Percentiles rank a stretch among this genome's conserved stretches.
Evolutionary conservation across 2,113 vertebrate species (phyloP).

Genomic region (Lagopus muta): DNA sequence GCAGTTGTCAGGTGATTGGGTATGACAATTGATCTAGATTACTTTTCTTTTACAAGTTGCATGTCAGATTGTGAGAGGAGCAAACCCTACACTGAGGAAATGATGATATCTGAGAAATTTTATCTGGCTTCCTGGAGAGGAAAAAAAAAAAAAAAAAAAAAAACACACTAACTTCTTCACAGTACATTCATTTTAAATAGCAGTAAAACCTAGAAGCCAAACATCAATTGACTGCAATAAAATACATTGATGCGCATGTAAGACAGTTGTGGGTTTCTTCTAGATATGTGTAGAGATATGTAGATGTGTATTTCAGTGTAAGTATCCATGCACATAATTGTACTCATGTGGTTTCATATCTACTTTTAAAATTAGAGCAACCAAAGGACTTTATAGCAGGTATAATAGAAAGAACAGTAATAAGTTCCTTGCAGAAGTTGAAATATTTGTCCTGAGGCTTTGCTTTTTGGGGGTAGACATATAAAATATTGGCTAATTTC

Average conservation of each 20-base stretch:
- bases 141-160: too few species aligned
- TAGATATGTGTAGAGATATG: background rate
- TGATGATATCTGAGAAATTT: too few species aligned
- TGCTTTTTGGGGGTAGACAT: background rate
- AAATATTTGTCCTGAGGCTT: background rate
- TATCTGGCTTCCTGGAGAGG: background rate
- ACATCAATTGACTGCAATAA: background rate
- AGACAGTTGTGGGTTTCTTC: background rate
- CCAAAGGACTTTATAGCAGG: background rate
- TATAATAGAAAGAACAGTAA: background rate
- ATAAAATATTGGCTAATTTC: background rate
- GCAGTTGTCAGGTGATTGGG: background rate
- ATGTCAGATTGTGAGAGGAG: background rate
- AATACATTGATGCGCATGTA: background rate
- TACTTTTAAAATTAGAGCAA: background rate
- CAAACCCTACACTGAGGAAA: background rate
- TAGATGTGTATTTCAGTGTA: background rate
- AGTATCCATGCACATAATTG: background rate
- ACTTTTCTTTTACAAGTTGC: background rate
- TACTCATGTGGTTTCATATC: fast-evolving
- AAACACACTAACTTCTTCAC: background rate
- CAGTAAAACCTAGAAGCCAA: background rate
- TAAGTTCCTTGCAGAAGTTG: background rate
- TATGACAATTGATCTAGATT: background rate
- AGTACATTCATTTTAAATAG: background rate